A percentile compares a stretch with the other conserved stretches of the same genome.
These are phyloP conservation scores for Chelonus formosanus DNA, from an alignment of 2,888 invertebrate species.

Conservation along the genomic window DNA sequence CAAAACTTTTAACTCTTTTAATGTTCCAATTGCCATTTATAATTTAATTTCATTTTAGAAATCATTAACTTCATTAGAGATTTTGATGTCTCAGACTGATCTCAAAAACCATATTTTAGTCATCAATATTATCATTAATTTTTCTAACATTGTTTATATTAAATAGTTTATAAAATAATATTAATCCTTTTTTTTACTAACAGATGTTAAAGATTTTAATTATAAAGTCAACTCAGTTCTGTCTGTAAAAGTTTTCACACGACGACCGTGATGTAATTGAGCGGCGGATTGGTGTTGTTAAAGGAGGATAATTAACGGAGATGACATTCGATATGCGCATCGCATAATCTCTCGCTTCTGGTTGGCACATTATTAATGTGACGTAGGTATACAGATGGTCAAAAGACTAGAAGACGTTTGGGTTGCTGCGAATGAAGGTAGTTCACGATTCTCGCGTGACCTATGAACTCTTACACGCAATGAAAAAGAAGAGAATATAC, in stretches of 20 bases:
- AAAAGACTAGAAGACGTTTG: slow-evolving; percentile 10
- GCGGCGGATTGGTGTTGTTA: not conserved
- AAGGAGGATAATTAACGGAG: slow-evolving; percentile 20
- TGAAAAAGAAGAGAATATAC: slow-evolving; percentile 40
- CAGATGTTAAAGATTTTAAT: too few species aligned
- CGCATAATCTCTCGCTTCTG: slow-evolving; percentile 20
- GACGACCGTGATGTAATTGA: slow-evolving; percentile 13
- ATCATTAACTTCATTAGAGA: too few species aligned
- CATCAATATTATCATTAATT: too few species aligned
- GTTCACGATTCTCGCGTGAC: slow-evolving; percentile 60
- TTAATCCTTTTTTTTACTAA: too few species aligned
- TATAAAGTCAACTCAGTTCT: not conserved
- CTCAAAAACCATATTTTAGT: too few species aligned
- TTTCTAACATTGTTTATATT: too few species aligned
- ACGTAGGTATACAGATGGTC: slow-evolving; percentile 4
- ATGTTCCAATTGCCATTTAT: too few species aligned
- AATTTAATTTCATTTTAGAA: too few species aligned
- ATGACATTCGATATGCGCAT: slow-evolving; percentile 20
- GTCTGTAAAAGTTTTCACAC: not conserved
- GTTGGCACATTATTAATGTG: slow-evolving; percentile 20
- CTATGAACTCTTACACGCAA: slow-evolving; percentile 59
- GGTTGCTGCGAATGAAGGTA: slow-evolving; percentile 30
- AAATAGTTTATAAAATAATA: too few species aligned
- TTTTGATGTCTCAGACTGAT: too few species aligned
- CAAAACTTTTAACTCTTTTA: too few species aligned